Percentiles rank a stretch among this genome's conserved stretches.
phyloP scores from a whole-genome alignment of 37 sponge, comb jelly and placozoan genomes.

The Tethya wilhelma region DNA sequence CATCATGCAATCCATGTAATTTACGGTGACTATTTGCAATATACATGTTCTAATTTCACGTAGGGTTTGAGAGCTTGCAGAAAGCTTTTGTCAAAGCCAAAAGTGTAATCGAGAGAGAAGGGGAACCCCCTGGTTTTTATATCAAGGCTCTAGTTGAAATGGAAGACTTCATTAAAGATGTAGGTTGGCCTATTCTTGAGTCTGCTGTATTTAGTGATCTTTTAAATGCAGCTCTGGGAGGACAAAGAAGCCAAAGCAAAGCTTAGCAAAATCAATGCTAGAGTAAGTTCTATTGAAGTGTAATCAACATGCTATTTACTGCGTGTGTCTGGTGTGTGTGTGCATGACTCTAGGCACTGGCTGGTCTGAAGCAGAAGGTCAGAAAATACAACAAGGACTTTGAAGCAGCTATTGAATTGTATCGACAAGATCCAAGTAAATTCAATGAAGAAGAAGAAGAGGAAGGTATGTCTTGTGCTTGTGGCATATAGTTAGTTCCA shows the following conservation, averaged over 20 bases:
- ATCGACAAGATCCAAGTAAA: constrained; percentile 68
- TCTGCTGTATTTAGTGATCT: constrained; percentile 6
- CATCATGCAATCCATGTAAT: too few species aligned
- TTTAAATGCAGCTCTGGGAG: constrained; percentile 77
- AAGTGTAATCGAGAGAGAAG: constrained; percentile 80
- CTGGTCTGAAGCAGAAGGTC: constrained; percentile 82
- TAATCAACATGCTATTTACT: too few species aligned
- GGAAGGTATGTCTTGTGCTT: too few species aligned
- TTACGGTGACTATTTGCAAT: too few species aligned
- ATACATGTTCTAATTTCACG: too few species aligned
- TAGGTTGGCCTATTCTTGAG: constrained; percentile 9
- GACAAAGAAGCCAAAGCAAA: constrained; percentile 86
- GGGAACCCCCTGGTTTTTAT: constrained; percentile 68
- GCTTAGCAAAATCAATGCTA: constrained; percentile 90
- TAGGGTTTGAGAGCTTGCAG: constrained; percentile 84
- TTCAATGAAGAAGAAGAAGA: constrained; percentile 76
- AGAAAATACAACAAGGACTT: constrained; percentile 96
- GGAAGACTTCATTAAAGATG: constrained; percentile 91
- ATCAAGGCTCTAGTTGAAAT: constrained; percentile 75
- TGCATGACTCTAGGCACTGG: constrained; percentile 82
- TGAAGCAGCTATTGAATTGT: constrained; percentile 70
- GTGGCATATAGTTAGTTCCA: too few species aligned
- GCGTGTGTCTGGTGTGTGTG: too few species aligned
- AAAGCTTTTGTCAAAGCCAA: constrained; percentile 80
- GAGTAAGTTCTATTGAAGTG: constrained; percentile 44